phyloP scores from a whole-genome alignment of 2,797 vertebrate species.

The Pantherophis alleghaniensis region DNA sequence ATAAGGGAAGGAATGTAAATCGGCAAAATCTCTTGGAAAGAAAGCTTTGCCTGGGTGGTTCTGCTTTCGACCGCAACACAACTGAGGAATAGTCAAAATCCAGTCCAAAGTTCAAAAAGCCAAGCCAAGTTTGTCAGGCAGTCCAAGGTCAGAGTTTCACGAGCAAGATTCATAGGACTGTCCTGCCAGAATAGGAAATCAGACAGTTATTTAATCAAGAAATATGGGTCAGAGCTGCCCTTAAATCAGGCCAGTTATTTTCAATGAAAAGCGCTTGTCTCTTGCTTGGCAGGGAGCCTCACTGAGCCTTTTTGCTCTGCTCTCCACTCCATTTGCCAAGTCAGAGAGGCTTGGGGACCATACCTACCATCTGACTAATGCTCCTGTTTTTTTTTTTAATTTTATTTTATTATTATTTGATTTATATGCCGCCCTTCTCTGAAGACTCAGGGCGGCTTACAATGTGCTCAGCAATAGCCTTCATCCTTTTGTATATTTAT shows the following conservation, averaged over 20 bases:
- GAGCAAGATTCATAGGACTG: neutral
- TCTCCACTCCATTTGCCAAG: neutral
- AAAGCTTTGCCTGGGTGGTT: neutral
- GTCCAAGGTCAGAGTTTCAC: neutral
- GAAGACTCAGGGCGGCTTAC: too few species aligned
- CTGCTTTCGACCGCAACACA: neutral
- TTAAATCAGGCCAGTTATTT: neutral
- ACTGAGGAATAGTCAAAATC: neutral
- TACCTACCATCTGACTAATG: neutral
- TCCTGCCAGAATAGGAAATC: neutral
- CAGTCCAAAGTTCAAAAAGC: neutral
- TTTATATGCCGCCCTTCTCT: too few species aligned
- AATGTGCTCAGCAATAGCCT: too few species aligned
- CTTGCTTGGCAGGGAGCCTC: neutral
- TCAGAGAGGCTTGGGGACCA: neutral
- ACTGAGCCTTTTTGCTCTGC: neutral
- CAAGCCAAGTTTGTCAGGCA: neutral
- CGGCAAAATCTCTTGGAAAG: neutral
- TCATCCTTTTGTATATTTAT: too few species aligned
- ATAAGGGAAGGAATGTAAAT: neutral
- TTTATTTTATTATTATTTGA: too few species aligned
- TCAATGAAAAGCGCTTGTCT: neutral
- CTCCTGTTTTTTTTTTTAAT: too few species aligned
- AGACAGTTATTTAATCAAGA: neutral
- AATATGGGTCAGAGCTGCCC: neutral